Percentiles rank a stretch among this genome's conserved stretches.
phyloP scores from a whole-genome alignment of 2,888 invertebrate species.

The Melinaea menophilus region DNA sequence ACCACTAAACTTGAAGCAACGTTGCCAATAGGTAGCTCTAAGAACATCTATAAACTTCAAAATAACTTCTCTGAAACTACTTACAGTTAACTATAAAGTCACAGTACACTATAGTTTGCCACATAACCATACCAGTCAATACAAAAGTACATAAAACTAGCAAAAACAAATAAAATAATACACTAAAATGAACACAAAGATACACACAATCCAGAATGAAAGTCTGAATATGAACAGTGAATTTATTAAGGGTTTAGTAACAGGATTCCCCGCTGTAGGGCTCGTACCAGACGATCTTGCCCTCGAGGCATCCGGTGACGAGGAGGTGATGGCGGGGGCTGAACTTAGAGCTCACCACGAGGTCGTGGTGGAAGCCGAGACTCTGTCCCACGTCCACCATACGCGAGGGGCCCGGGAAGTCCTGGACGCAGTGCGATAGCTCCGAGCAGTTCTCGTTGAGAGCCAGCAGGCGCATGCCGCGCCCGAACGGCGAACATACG shows the following conservation, averaged over 20 bases:
- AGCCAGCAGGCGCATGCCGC: constrained; percentile 90
- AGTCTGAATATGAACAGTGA: constrained; percentile 27
- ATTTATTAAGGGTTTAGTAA: constrained; percentile 49
- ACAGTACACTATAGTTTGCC: too few relatives aligned
- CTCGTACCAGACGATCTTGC: constrained; percentile 93
- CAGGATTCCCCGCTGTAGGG: constrained; percentile 76
- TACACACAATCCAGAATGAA: constrained; percentile 31
- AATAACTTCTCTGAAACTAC: too few relatives aligned
- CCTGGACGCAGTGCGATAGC: constrained; percentile 79
- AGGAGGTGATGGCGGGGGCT: constrained; percentile 91
- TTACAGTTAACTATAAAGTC: too few relatives aligned
- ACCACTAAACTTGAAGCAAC: too few relatives aligned
- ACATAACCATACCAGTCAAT: constrained; percentile 6
- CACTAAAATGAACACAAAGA: constrained; percentile 22
- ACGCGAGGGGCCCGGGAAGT: constrained; percentile 37
- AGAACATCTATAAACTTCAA: too few relatives aligned
- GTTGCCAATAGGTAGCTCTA: too few relatives aligned
- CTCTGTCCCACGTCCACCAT: constrained; percentile 82
- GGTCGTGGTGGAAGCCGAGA: constrained; percentile 85
- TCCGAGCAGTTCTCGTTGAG: constrained; percentile 88
- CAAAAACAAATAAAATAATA: constrained; percentile 7
- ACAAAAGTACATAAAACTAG: constrained; percentile 9
- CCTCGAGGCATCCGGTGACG: constrained; percentile 93
- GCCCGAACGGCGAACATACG: constrained; percentile 93
- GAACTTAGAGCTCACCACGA: constrained; percentile 93